Percentiles rank a stretch among this genome's conserved stretches.
These are phyloP conservation scores for Sarcophaga peregrina DNA, from an alignment of 1,140 invertebrate species.

Conservation along the genomic window DNA sequence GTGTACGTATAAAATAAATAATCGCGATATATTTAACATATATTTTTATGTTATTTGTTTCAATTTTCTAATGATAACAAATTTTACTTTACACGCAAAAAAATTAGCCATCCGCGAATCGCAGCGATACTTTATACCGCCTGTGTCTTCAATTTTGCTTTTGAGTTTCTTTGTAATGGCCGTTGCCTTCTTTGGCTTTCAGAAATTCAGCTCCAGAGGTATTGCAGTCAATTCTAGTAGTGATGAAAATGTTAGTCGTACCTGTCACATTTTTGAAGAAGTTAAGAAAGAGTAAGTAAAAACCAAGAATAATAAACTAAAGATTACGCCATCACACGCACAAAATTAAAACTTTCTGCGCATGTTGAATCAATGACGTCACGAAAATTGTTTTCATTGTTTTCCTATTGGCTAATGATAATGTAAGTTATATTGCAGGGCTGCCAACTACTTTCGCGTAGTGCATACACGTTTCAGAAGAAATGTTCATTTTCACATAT, in stretches of 20 bases:
- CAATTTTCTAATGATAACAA: neutral
- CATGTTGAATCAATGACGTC: too few relatives aligned
- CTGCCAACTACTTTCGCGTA: too few relatives aligned
- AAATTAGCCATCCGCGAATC: constrained; percentile 57
- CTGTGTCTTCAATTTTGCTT: constrained; percentile 58
- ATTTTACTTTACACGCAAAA: neutral
- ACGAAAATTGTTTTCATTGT: too few relatives aligned
- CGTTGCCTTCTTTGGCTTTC: constrained; percentile 60
- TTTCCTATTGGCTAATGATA: too few relatives aligned
- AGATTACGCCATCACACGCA: too few relatives aligned
- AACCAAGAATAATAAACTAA: too few relatives aligned
- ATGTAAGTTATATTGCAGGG: too few relatives aligned
- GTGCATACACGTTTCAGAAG: too few relatives aligned
- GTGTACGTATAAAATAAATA: constrained; percentile 47
- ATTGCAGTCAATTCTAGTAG: neutral
- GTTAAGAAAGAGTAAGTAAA: constrained; percentile 62
- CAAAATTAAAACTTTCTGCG: too few relatives aligned
- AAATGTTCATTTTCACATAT: too few relatives aligned
- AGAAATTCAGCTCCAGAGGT: constrained; percentile 53
- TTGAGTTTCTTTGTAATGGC: constrained; percentile 57
- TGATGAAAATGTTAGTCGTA: constrained; percentile 46
- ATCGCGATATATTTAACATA: neutral
- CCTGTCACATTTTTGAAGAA: constrained; percentile 57
- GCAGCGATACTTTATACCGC: constrained; percentile 63
- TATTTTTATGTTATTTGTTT: neutral